These are phyloP conservation scores for Agriotes lineatus DNA, from an alignment of 2,888 invertebrate genomes.

Conservation along the genomic window DNA sequence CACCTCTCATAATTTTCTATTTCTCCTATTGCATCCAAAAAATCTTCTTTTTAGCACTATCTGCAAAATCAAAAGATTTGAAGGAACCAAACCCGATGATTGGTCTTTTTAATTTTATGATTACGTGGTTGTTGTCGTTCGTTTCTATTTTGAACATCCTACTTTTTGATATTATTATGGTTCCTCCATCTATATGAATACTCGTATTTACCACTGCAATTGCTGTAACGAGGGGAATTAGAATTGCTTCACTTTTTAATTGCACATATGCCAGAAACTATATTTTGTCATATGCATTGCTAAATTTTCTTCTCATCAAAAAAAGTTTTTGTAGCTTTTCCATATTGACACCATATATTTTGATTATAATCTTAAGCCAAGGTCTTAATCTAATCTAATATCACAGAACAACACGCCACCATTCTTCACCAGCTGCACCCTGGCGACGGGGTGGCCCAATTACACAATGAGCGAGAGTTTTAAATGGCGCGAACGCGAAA, in stretches of 20 bases:
- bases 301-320: not conserved
- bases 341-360: conserved; percentile 1
- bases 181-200: not conserved
- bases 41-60: not conserved
- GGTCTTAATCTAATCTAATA: too few relatives aligned
- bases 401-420: too few relatives aligned
- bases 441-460: too few relatives aligned
- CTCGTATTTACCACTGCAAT: not conserved
- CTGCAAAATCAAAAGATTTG: not conserved
- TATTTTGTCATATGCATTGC: not conserved
- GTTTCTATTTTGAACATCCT: not conserved
- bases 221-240: not conserved
- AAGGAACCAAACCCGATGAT: not conserved
- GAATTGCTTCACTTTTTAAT: conserved; percentile 4
- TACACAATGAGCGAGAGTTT: too few relatives aligned
- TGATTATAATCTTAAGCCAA: not conserved
- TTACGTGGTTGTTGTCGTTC: not conserved
- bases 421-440: too few relatives aligned
- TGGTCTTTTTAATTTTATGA: not conserved
- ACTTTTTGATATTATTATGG: not conserved
- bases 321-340: conserved; percentile 1
- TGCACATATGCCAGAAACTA: not conserved
- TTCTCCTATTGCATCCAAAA: not conserved
- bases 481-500: too few relatives aligned
- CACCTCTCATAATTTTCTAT: not conserved